Conservation (phyloP, 2,113 vertebrate species). For the Cryptomyrus ogoouensis region DNA sequence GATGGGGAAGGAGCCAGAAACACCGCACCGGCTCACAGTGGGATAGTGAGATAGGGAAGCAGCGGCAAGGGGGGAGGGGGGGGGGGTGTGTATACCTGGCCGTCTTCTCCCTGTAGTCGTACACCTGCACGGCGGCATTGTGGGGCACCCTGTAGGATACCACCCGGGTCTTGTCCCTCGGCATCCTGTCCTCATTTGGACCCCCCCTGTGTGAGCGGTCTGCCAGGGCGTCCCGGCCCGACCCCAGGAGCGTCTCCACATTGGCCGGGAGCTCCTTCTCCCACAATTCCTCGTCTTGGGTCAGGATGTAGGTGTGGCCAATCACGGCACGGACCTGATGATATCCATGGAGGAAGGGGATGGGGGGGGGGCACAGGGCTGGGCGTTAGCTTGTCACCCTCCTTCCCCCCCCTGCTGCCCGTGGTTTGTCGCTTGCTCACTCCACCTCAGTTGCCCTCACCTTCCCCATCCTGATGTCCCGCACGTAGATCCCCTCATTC, state of each 20-base stretch:
- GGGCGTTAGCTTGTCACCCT: neutral
- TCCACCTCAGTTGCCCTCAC: constrained; percentile 42
- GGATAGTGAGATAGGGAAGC: neutral
- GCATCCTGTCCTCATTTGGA: accelerated
- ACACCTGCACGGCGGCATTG: constrained; percentile 80
- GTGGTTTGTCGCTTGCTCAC: neutral
- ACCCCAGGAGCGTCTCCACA: constrained; percentile 66
- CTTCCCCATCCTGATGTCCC: constrained; percentile 79
- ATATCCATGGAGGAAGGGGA: neutral
- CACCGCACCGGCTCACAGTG: neutral
- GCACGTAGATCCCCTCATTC: constrained; percentile 83
- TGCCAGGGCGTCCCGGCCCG: constrained; percentile 56
- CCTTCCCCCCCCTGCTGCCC: neutral
- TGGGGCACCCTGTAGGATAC: constrained; percentile 79
- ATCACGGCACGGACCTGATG: constrained; percentile 76
- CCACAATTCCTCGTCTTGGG: constrained; percentile 81
- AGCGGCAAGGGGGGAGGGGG: accelerated
- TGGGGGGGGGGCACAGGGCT: neutral
- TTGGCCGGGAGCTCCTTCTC: constrained; percentile 72
- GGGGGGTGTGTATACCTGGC: constrained; percentile 59
- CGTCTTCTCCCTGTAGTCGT: constrained; percentile 79
- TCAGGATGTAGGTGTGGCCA: constrained; percentile 83
- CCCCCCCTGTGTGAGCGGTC: constrained; percentile 47
- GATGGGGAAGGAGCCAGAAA: neutral
- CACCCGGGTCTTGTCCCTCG: constrained; percentile 63